These are phyloP conservation scores for Turnix velox DNA, from an alignment of 2,113 vertebrate species.

Conservation along the genomic window DNA sequence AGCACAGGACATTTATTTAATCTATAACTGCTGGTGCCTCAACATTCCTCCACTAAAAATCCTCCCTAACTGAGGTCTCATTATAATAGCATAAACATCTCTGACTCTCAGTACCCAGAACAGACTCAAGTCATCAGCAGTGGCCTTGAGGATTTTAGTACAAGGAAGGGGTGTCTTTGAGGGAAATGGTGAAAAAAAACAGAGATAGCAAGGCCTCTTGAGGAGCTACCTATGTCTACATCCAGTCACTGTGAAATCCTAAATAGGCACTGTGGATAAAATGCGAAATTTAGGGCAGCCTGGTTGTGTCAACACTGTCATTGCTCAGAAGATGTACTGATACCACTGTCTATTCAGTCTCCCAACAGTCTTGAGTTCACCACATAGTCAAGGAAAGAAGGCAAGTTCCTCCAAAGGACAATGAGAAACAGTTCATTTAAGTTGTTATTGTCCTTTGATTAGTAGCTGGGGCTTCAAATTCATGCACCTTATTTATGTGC, in stretches of 20 bases:
- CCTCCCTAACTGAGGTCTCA: background rate
- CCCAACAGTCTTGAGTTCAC: background rate
- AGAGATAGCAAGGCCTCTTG: background rate
- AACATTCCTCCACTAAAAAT: background rate
- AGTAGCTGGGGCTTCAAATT: background rate
- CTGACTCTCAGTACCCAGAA: background rate
- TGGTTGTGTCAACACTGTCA: background rate
- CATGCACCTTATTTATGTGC: background rate
- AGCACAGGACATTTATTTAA: background rate
- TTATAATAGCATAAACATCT: background rate
- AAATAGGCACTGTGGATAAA: background rate
- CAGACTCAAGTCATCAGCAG: background rate
- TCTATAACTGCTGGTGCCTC: background rate
- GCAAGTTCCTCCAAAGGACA: background rate
- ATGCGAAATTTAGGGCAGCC: background rate
- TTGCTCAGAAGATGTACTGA: background rate
- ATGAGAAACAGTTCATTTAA: rapidly evolving
- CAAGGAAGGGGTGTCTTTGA: background rate
- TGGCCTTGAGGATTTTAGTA: background rate
- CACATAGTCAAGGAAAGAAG: background rate
- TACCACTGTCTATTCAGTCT: background rate
- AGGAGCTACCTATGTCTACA: background rate
- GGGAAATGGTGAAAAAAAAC: background rate
- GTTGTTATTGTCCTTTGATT: background rate
- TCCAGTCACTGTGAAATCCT: background rate